Conservation (phyloP, 2,113 vertebrate genomes). For the Sturnus vulgaris region DNA sequence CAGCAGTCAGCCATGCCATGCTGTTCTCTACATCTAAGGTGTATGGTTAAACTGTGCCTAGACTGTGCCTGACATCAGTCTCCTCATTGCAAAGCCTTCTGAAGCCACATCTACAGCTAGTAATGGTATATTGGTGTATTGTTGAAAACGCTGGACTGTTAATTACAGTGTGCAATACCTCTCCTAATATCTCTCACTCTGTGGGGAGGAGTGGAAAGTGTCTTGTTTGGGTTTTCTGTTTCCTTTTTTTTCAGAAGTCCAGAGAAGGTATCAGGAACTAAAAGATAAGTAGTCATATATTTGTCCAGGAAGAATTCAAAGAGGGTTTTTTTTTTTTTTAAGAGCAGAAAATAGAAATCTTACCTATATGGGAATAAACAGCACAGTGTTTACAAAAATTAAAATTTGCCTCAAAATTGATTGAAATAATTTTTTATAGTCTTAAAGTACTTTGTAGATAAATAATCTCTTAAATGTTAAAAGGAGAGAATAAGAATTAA, state of each 20-base stretch:
- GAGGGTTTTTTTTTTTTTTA: neutral
- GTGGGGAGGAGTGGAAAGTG: neutral
- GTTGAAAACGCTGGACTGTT: neutral
- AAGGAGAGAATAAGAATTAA: neutral
- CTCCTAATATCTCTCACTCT: neutral
- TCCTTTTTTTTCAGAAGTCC: neutral
- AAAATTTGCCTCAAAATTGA: neutral
- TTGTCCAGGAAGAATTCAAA: neutral
- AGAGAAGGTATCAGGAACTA: neutral
- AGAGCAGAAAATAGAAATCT: neutral
- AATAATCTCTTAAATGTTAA: neutral
- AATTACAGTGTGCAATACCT: neutral
- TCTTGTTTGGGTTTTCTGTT: neutral
- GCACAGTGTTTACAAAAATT: neutral
- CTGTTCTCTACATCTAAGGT: rapidly evolving
- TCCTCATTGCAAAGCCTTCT: neutral
- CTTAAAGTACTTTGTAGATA: neutral
- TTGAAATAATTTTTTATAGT: neutral
- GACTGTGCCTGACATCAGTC: neutral
- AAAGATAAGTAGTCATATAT: neutral
- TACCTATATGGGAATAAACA: neutral
- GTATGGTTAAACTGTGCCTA: neutral
- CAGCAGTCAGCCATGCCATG: neutral
- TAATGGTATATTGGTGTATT: neutral
- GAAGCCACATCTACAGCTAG: neutral